A percentile compares a stretch with the other conserved stretches of the same genome.
phyloP scores from a whole-genome alignment of 2,888 invertebrate species.

The Julus scanicus region DNA sequence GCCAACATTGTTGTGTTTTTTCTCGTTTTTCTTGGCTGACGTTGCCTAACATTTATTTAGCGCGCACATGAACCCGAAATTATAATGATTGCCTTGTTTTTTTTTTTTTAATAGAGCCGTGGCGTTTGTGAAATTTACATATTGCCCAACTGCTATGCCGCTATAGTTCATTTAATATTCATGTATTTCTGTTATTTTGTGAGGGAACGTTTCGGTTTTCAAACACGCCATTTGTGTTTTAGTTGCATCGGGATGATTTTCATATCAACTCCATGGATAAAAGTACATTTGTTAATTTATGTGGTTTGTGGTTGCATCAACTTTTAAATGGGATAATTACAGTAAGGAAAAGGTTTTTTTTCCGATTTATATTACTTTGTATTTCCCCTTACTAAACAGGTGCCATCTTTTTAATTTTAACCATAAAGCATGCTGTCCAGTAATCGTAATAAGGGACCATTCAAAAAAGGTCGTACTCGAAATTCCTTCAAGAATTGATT shows the following conservation, averaged over 20 bases:
- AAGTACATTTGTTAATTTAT: too few species aligned
- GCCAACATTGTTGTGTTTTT: neutral
- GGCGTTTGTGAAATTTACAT: conserved; percentile 6
- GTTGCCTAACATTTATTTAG: neutral
- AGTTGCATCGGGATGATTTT: neutral
- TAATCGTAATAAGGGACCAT: too few species aligned
- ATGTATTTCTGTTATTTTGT: neutral
- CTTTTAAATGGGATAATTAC: too few species aligned
- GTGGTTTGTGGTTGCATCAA: too few species aligned
- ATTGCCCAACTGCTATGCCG: neutral
- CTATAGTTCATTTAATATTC: neutral
- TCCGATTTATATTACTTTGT: too few species aligned
- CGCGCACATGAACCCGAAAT: neutral
- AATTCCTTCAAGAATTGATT: too few species aligned
- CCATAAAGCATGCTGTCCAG: too few species aligned
- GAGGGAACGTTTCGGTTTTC: neutral
- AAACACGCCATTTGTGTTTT: neutral
- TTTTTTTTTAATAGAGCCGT: neutral
- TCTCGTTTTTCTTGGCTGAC: neutral
- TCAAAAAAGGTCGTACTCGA: too few species aligned
- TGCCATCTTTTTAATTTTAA: too few species aligned
- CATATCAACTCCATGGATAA: neutral
- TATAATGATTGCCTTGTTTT: neutral
- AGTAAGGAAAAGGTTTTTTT: too few species aligned
- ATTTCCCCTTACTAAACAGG: too few species aligned